Base-by-base conservation (phyloP, 2,888 invertebrate species). In the Notodonta ziczac region DNA sequence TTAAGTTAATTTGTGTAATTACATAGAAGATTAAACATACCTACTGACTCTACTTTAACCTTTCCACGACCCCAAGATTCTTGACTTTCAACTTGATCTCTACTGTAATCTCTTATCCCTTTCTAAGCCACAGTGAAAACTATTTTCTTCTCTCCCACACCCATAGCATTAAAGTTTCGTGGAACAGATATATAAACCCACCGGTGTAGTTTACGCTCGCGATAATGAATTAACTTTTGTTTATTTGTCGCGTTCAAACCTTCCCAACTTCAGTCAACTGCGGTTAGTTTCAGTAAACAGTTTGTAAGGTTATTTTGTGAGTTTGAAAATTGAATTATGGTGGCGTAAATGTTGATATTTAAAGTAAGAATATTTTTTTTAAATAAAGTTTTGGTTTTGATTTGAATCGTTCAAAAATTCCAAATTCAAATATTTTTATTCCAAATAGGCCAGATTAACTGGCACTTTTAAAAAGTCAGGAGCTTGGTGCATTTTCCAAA, bases 171-270 rank as follows among this genome's bases (percentile, higher is more conserved):
- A 70, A 58, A 76, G 63, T 74, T 76, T 63, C 53, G 58, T 61
- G 62, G 66, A 68, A 69, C 59, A 59, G 67, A 24, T 24, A 24
- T 24, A 75, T 48, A 76, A 63, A 62, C 58, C 74, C 76, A 62
- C 72, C 61, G 76, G 76, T 77, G 78, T 74, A 76, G 74, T 77
- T 74, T 70, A 74, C 66, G 66, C 59, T 57, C 40, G 65, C 58
- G 65, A 65, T 77, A 77, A 77, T 77, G 78, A 78, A 77, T 76
- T 74, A 77, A 77, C 71, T 77, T 77, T 73, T 78, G 76, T 74
- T 77, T 77, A 77, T 77, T 74, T 65, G 70, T 69, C 61, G 65
- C 56, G 13, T 62, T 35, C 48, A 61, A 59, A n/a, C n/a, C n/a
- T n/a, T n/a, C n/a, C n/a, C n/a, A 66, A 70, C 62, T 77, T 70